phyloP scores from a whole-genome alignment of 2,797 vertebrate genomes.

The Gambusia yucatana region DNA sequence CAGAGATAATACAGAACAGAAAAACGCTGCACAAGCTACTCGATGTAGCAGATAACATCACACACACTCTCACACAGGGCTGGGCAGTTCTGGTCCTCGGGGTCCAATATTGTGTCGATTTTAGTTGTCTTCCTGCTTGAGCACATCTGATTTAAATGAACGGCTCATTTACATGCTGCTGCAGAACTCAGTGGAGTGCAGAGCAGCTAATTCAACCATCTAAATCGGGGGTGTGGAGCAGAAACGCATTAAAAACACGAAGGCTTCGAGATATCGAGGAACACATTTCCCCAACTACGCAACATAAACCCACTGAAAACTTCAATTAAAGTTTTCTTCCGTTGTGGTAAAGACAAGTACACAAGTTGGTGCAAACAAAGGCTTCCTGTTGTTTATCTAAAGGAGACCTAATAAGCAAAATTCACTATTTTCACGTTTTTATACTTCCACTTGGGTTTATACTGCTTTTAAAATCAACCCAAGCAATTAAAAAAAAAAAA shows the following conservation, averaged over 20 bases:
- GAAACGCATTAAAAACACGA: not conserved
- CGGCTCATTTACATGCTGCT: not conserved
- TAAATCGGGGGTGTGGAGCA: not conserved
- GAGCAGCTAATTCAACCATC: not conserved
- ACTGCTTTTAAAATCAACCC: too few relatives aligned
- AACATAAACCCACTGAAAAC: not conserved
- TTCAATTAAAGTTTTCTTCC: not conserved
- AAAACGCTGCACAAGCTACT: not conserved
- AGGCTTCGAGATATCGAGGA: not conserved
- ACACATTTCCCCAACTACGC: not conserved
- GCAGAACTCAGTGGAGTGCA: not conserved
- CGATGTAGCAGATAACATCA: not conserved
- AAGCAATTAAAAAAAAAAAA: too few relatives aligned
- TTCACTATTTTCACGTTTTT: too few relatives aligned
- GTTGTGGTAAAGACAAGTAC: not conserved
- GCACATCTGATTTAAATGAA: not conserved
- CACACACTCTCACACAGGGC: not conserved
- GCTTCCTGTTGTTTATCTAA: not conserved
- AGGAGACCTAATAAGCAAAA: too few relatives aligned
- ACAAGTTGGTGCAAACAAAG: not conserved
- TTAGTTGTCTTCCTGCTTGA: not conserved
- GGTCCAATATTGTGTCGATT: not conserved
- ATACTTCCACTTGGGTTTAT: too few relatives aligned
- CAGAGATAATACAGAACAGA: not conserved
- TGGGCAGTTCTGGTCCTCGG: not conserved